Evolutionary conservation across 2,888 invertebrate species (phyloP).

Genomic region (Metallyticus violacea): DNA sequence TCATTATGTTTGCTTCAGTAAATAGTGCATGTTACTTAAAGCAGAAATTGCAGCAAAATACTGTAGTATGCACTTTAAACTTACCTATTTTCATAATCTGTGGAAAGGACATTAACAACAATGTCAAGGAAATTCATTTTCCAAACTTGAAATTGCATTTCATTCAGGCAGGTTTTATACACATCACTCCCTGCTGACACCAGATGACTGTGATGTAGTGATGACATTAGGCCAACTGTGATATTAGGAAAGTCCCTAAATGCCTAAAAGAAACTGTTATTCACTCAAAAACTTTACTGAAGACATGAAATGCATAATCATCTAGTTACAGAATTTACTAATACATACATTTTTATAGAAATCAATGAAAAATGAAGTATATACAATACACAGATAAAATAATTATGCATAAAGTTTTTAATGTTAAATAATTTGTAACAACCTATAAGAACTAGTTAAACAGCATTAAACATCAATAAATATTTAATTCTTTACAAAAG

Average conservation of each 20-base stretch:
- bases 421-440: background rate
- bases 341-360: too few relatives aligned
- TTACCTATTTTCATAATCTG: background rate
- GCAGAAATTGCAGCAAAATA: too few relatives aligned
- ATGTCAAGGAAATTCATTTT: conserved; percentile 45
- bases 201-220: conserved; percentile 47
- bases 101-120: conserved; percentile 40
- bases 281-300: background rate
- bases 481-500: background rate
- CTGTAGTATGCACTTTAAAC: too few relatives aligned
- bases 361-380: too few relatives aligned
- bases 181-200: conserved; percentile 60
- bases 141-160: conserved; percentile 50
- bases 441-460: background rate
- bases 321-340: too few relatives aligned
- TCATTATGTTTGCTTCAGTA: too few relatives aligned
- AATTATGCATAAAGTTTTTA: too few relatives aligned
- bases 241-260: conserved; percentile 23
- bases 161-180: conserved; percentile 53
- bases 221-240: conserved; percentile 25
- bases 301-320: background rate
- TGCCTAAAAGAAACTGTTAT: conserved; percentile 16
- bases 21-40: too few relatives aligned
- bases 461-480: background rate
- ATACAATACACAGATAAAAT: too few relatives aligned